phyloP scores from a whole-genome alignment of 2,888 invertebrate genomes.

The Stenurella melanura region DNA sequence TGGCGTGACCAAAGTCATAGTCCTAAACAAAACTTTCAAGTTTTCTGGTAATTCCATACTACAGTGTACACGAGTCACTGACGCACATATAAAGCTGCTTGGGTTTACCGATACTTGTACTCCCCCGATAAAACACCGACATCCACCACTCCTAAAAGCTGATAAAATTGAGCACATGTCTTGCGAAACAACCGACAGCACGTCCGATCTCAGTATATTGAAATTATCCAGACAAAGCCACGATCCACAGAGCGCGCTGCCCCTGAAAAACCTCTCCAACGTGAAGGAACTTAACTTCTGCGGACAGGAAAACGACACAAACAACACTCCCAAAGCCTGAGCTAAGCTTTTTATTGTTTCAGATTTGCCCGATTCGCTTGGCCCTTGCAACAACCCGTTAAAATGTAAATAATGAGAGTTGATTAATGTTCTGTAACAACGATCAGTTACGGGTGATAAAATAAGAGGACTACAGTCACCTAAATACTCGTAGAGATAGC shows the following conservation, averaged over 20 bases:
- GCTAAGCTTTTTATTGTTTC: constrained; percentile 93
- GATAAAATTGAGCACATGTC: constrained; percentile 85
- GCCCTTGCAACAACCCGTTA: constrained; percentile 86
- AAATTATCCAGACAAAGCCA: constrained; percentile 92
- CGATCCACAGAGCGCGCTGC: constrained; percentile 84
- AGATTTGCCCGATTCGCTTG: constrained; percentile 88
- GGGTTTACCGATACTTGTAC: constrained; percentile 80
- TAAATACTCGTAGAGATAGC: constrained; percentile 88
- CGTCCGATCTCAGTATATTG: constrained; percentile 85
- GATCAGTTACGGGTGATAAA: constrained; percentile 82
- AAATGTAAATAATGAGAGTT: constrained; percentile 86
- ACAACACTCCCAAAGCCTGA: constrained; percentile 80
- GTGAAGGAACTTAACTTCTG: constrained; percentile 77
- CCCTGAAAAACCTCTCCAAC: constrained; percentile 83
- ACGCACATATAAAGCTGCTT: constrained; percentile 84
- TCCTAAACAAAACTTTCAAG: constrained; percentile 85
- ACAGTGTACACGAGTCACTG: constrained; percentile 83
- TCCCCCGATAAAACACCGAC: constrained; percentile 83
- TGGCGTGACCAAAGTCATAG: constrained; percentile 89
- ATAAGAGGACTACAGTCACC: constrained; percentile 84
- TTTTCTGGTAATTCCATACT: constrained; percentile 86
- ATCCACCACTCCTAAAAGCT: constrained; percentile 79
- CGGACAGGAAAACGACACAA: constrained; percentile 86
- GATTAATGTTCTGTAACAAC: constrained; percentile 86
- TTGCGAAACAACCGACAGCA: constrained; percentile 86